These are phyloP conservation scores for Bibio marci DNA, from an alignment of 2,888 invertebrate genomes.

Conservation along the genomic window DNA sequence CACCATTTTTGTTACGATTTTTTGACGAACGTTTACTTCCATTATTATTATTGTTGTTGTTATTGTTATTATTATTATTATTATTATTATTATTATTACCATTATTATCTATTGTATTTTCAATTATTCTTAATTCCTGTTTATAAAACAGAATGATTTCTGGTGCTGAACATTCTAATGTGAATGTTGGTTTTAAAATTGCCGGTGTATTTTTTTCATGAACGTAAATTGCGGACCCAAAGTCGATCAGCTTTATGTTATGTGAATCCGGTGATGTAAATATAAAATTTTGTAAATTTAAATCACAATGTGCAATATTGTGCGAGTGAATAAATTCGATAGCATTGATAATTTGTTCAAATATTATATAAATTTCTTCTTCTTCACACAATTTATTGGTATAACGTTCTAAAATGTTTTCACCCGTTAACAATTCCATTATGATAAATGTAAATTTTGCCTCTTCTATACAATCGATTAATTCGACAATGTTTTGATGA, in stretches of 20 bases:
- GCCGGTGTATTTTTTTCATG: constrained; percentile 28
- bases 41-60: no score
- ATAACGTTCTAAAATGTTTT: constrained; percentile 58
- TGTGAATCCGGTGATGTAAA: constrained; percentile 31
- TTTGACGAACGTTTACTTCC: no score
- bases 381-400: constrained; percentile 55
- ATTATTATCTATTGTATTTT: no score
- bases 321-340: constrained; percentile 70
- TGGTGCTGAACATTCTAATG: constrained; percentile 76
- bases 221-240: constrained; percentile 63
- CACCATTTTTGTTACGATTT: no score
- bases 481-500: constrained; percentile 69
- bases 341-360: constrained; percentile 67
- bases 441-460: constrained; percentile 80
- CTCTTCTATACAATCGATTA: constrained; percentile 73
- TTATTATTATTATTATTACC: no score
- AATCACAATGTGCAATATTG: constrained; percentile 78
- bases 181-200: constrained; percentile 77
- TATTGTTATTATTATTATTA: no score
- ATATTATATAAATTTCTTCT: constrained; percentile 56
- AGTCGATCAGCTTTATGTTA: constrained; percentile 69
- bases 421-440: constrained; percentile 68
- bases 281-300: constrained; percentile 69
- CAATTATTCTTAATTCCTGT: no score
- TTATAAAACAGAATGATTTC: no score